These are phyloP conservation scores for Porites lobata DNA, from an alignment of 92 coral and sea anemone species.

Conservation along the genomic window DNA sequence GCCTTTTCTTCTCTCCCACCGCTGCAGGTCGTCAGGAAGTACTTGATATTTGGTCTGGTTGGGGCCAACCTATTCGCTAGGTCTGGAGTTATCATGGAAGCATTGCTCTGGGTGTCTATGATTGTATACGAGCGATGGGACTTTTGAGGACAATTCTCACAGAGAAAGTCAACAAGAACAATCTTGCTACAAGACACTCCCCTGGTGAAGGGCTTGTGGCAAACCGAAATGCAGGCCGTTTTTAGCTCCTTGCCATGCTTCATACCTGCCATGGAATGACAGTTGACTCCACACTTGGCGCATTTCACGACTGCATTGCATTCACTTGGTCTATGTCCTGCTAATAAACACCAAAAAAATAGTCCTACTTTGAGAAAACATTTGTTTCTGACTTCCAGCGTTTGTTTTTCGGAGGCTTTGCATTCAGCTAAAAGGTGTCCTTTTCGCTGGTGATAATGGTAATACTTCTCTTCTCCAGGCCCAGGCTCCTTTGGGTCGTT, in stretches of 20 bases:
- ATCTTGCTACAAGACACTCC: constrained; percentile 3
- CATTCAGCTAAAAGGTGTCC: constrained; percentile 46
- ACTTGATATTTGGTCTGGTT: too few relatives aligned
- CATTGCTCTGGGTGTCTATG: too few relatives aligned
- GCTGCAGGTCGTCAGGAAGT: too few relatives aligned
- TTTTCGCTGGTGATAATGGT: constrained; percentile 25
- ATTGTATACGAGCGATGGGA: not conserved
- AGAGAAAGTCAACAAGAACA: not conserved
- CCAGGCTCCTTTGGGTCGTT: not conserved
- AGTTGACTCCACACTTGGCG: constrained; percentile 42
- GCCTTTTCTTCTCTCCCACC: too few relatives aligned
- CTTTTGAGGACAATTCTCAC: not conserved
- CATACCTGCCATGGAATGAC: not conserved
- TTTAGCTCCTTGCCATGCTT: not conserved
- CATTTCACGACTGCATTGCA: constrained; percentile 40
- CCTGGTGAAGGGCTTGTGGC: not conserved
- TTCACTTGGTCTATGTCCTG: constrained; percentile 23
- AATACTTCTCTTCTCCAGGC: constrained; percentile 12
- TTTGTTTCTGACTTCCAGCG: not conserved
- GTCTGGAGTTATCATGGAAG: too few relatives aligned
- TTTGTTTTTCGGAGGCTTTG: constrained; percentile 33
- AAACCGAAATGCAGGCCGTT: not conserved
- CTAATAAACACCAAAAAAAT: constrained; percentile 48
- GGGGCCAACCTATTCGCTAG: too few relatives aligned
- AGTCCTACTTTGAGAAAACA: constrained; percentile 6